phyloP scores from a whole-genome alignment of 2,888 invertebrate genomes.

The Isoperla grammatica region DNA sequence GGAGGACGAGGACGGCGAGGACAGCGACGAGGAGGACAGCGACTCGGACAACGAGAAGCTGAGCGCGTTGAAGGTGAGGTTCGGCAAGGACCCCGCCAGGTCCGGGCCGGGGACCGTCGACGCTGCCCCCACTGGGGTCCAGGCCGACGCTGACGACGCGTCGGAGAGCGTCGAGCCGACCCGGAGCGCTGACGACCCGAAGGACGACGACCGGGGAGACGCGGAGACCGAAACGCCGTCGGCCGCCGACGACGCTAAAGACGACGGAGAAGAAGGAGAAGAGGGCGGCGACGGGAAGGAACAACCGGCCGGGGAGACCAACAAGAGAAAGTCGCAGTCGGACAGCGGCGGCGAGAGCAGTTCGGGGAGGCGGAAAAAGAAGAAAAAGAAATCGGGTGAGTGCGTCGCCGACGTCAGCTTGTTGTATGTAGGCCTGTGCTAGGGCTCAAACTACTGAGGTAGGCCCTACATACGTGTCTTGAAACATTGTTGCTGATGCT shows the following conservation, averaged over 20 bases:
- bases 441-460: too few species aligned
- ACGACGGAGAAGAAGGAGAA: constrained; percentile 19
- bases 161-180: not conserved
- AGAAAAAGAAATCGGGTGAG: constrained; percentile 23
- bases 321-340: constrained; percentile 26
- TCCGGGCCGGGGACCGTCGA: too few species aligned
- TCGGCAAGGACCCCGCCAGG: constrained; percentile 20
- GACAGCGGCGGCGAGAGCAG: constrained; percentile 22
- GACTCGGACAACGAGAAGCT: constrained; percentile 18
- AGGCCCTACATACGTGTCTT: too few species aligned
- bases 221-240: constrained; percentile 19
- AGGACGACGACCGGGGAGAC: not conserved
- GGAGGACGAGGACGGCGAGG: constrained; percentile 24
- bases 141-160: not conserved
- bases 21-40: constrained; percentile 21
- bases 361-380: constrained; percentile 26
- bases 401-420: too few species aligned
- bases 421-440: too few species aligned
- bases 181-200: not conserved
- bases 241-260: constrained; percentile 20
- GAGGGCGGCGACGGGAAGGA: constrained; percentile 22
- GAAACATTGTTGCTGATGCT: too few species aligned
- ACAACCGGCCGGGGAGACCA: constrained; percentile 24
- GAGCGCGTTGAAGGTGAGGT: constrained; percentile 19
- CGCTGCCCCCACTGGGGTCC: not conserved